These are phyloP conservation scores for Argyresthia goedartella DNA, from an alignment of 2,888 invertebrate genomes.

Conservation along the genomic window DNA sequence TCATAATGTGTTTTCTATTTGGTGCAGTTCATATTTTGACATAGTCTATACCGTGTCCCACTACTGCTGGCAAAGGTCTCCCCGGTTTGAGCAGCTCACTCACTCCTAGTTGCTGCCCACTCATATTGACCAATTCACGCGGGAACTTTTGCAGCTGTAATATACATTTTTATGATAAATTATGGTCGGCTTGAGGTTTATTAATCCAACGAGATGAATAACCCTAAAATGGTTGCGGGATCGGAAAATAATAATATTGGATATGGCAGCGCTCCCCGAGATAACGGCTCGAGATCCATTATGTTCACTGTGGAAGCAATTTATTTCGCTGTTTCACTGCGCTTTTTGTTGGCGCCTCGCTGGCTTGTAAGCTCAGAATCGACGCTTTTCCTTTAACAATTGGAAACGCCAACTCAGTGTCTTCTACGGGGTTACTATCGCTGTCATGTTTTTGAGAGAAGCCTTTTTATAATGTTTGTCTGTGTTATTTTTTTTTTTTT, in stretches of 20 bases:
- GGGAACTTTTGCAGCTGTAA: too few species aligned
- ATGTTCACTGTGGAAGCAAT: conserved; percentile 37
- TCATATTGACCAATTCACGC: too few species aligned
- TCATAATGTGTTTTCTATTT: too few species aligned
- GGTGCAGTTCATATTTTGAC: too few species aligned
- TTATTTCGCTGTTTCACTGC: conserved; percentile 32
- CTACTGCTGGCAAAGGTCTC: too few species aligned
- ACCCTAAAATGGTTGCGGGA: neutral
- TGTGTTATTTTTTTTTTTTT: neutral
- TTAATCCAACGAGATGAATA: conserved; percentile 4
- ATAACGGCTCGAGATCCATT: conserved; percentile 32
- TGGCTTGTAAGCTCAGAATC: conserved; percentile 38
- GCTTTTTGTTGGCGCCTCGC: conserved; percentile 33
- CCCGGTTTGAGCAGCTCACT: too few species aligned
- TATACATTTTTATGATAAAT: too few species aligned
- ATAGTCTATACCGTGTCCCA: too few species aligned
- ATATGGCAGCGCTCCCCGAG: conserved; percentile 22
- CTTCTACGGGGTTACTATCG: conserved; percentile 9
- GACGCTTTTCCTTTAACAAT: neutral
- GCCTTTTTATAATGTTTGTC: neutral
- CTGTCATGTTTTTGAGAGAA: too few species aligned
- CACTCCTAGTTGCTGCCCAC: too few species aligned
- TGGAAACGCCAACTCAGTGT: neutral
- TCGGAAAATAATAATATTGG: conserved; percentile 20
- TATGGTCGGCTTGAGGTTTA: too few species aligned